These are phyloP conservation scores for Theonella swinhoei DNA, from an alignment of 37 sponge, comb jelly and placozoan species.

Conservation along the genomic window DNA sequence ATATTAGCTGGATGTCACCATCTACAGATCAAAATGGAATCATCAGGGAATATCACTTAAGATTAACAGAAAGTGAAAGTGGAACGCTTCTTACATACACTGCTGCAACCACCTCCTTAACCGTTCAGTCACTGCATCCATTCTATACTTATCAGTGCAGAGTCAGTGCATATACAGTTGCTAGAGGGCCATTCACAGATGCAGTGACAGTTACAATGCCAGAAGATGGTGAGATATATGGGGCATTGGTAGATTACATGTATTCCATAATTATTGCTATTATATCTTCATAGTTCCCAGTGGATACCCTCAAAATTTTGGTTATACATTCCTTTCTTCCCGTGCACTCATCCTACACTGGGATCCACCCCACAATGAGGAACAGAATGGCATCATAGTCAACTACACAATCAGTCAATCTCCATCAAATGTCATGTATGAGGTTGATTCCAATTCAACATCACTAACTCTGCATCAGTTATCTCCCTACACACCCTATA, in stretches of 20 bases:
- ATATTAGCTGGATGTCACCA: constrained; percentile 13
- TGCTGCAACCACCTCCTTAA: neutral
- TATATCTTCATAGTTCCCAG: too few species aligned
- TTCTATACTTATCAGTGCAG: constrained; percentile 6
- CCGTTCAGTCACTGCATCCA: neutral
- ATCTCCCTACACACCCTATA: constrained; percentile 30
- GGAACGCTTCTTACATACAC: neutral
- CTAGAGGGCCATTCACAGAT: constrained; percentile 11
- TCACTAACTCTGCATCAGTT: neutral
- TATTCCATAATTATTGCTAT: too few species aligned
- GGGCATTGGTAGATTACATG: too few species aligned
- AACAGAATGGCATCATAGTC: constrained; percentile 17
- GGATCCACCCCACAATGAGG: neutral
- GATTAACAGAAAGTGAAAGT: neutral
- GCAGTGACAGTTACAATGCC: neutral
- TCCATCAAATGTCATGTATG: neutral
- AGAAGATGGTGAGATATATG: constrained; percentile 30
- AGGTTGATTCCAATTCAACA: neutral
- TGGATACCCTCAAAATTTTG: constrained; percentile 4
- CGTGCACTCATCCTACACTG: neutral
- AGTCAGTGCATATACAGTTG: constrained; percentile 15
- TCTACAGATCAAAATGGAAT: constrained; percentile 9
- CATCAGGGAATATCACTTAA: neutral
- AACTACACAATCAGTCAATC: neutral
- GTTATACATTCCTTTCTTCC: neutral